A percentile compares a stretch with the other conserved stretches of the same genome.
These are phyloP conservation scores for Rotaria sp. DNA, from an alignment of 2,888 invertebrate species.

Conservation along the genomic window DNA sequence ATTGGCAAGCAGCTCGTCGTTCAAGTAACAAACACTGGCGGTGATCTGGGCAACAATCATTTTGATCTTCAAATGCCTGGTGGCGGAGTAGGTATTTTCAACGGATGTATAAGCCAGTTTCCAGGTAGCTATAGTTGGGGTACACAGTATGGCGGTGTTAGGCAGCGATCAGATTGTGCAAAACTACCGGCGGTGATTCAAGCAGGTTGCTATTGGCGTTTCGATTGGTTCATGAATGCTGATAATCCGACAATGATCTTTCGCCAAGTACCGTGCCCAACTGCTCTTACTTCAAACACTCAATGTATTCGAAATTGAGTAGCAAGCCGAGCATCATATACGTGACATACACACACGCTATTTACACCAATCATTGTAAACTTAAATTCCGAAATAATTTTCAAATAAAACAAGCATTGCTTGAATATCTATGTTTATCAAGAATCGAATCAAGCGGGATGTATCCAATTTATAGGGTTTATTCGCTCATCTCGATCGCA, in stretches of 20 bases:
- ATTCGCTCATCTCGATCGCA: too few species aligned
- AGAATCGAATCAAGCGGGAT: too few species aligned
- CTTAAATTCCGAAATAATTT: too few species aligned
- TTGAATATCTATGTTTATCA: too few species aligned
- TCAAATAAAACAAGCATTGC: too few species aligned
- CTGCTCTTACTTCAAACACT: neutral
- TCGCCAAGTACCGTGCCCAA: conserved; percentile 33
- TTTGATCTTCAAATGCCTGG: conserved; percentile 42
- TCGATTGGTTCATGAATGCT: conserved; percentile 41
- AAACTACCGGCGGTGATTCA: conserved; percentile 36
- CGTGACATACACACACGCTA: too few species aligned
- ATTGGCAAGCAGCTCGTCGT: conserved; percentile 40
- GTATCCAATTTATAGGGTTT: too few species aligned
- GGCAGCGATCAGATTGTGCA: conserved; percentile 22
- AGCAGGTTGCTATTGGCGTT: conserved; percentile 40
- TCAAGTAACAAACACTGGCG: conserved; percentile 42
- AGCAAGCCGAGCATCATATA: too few species aligned
- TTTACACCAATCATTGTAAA: too few species aligned
- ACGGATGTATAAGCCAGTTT: conserved; percentile 40
- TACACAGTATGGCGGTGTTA: conserved; percentile 35
- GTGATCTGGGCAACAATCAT: conserved; percentile 40
- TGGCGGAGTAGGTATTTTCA: conserved; percentile 41
- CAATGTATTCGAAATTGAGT: neutral
- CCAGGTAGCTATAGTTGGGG: conserved; percentile 30
- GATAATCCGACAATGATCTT: conserved; percentile 41